Evolutionary conservation across 2,113 vertebrate species (phyloP), one percentile per base, ranked within the genome.

Genomic region (Paraplagusia blochii): DNA sequence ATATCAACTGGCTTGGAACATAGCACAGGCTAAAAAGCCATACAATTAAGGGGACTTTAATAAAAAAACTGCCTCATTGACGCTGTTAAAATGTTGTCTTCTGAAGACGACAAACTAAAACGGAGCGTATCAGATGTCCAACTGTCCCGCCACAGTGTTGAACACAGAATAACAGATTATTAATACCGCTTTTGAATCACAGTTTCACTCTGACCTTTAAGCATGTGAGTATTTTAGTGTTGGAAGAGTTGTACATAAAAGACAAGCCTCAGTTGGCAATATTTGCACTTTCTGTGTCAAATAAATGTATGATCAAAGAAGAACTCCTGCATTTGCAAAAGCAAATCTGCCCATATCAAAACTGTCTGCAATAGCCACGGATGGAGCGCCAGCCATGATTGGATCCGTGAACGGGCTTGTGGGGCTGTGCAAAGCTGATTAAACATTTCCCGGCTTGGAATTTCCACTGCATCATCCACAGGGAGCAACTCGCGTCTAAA

Each of bases 381-480:
- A 59, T 44, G 57, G 58, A 38, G 60, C 11, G 14, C 61, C 69
- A 38, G 14, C 47, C 4, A 63, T 46, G 59, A 52, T 53, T 8
- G 40, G 53, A 52, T 58, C 40, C 17, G 47, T 40, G 36, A 80
- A 71, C 9, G 59, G 69, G 1, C 59, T 78, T 68, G 68, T 80
- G 16, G 70, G 67, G 42, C 51, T 78, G 39, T 73, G 68, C 14
- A 73, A 73, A 67, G 47, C 58, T 67, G 65, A 76, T 13, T 5
- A 66, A 11, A 14, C 7, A 17, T 79, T 77, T 63, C 66, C 69
- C 0, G 69, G 71, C 75, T 71, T 76, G 61, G 70, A 78, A 40
- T 33, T 77, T 82, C 44, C 66, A 79, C 59, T 76, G 69, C 53
- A 77, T 84, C 48, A 63, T 76, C 17, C 59, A 79, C 12, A 15